Evolutionary conservation across 1,140 invertebrate species (phyloP), one percentile per base, ranked within the genome.

Genomic region (Drosophila kurseongensis): DNA sequence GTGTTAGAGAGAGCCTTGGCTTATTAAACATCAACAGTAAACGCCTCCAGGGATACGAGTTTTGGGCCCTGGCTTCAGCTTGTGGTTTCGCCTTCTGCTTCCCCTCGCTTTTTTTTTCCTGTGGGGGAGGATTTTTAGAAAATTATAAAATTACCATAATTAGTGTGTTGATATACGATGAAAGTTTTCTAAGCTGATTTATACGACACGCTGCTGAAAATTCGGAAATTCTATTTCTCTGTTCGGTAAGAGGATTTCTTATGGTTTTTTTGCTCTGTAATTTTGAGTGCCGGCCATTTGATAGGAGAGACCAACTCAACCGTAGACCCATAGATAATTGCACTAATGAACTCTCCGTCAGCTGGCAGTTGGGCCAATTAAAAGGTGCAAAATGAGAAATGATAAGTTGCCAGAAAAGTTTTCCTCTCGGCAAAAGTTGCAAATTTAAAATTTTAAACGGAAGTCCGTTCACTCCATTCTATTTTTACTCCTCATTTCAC

Each of bases 111-210:
- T 38, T 14, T 14, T 36, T 42, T n/a, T 18, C 9, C 41, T 32
- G 27, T 27, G 41, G 16, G 48, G 47, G 38, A 40, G 54, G 52
- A 47, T 81, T 81, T 82, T 82, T 82, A 82, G 62, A 82, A 82
- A 81, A 82, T 82, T 82, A 82, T 82, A 82, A 82, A 82, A 82
- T 82, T 82, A 82, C 79, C 79, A 82, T 82, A 82, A 82, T 82
- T 82, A 82, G 79, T 75, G 79, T 82, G 79, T 82, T 82, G 79
- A 82, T 82, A 82, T 82, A 82, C 74, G 79, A 82, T 82, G 79
- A 82, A 82, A 82, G 79, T 82, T 82, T 82, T 81, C 59, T 82
- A 82, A 82, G 79, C 79, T 82, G 79, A 82, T 82, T 82, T 82
- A 82, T 82, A 78, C 75, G 79, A 82, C 82, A 82, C 62, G 67